phyloP scores from a whole-genome alignment of 2,113 vertebrate genomes.

The Cyrtonyx montezumae region DNA sequence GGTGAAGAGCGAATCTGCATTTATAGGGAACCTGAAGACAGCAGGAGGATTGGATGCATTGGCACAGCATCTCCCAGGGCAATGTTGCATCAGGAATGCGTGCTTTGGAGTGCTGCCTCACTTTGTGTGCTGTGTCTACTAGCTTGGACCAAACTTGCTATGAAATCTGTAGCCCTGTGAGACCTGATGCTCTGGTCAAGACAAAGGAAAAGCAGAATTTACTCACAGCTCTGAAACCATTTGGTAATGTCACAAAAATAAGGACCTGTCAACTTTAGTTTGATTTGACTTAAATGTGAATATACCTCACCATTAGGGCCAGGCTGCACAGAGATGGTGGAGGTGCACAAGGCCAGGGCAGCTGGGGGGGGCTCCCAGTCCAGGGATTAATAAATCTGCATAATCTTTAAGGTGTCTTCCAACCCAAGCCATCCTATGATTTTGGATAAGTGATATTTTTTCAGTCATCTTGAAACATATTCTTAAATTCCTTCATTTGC shows the following conservation, averaged over 20 bases:
- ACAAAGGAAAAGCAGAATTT: background rate
- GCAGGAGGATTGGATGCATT: accelerated
- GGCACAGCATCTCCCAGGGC: background rate
- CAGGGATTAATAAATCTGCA: too few species aligned
- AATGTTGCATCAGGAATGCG: background rate
- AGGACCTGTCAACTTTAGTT: too few species aligned
- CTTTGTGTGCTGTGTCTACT: accelerated
- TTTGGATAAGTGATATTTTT: background rate
- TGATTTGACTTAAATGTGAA: background rate
- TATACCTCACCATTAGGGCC: background rate
- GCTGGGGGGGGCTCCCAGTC: background rate
- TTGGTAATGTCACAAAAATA: background rate
- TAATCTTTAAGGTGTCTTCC: too few species aligned
- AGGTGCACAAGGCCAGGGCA: too few species aligned
- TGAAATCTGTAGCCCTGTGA: background rate
- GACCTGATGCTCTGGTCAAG: background rate
- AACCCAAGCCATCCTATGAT: too few species aligned
- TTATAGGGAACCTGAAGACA: accelerated
- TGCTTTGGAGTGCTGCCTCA: background rate
- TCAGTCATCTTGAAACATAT: too few species aligned
- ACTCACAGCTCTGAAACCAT: accelerated
- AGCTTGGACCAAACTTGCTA: background rate
- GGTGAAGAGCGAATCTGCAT: background rate
- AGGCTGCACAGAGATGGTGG: too few species aligned
- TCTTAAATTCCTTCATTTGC: too few species aligned